Base-by-base conservation (phyloP, 2,113 vertebrate species). In the Hoplias malabaricus region DNA sequence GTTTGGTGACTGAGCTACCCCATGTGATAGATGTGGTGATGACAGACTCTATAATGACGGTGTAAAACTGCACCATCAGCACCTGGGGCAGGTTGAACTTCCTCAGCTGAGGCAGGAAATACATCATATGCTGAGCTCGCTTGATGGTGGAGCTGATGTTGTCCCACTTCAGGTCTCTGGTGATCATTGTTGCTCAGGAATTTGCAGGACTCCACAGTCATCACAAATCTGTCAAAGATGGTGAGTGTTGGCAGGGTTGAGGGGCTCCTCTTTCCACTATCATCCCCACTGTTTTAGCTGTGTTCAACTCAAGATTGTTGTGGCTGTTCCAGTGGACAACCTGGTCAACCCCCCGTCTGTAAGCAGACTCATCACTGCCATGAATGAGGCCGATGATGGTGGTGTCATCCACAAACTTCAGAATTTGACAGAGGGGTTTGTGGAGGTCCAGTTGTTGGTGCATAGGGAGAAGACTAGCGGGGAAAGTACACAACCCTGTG, bases 111-210 rank as follows among this genome's bases (percentile, higher is more conserved):
- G n/a, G n/a, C n/a, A n/a, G 31, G 23, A 62, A 62, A 12, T 62
- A 62, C 59, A 62, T 4, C 31, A 12, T 62, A 27, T 62, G 59
- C 59, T 62, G 59, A 8, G 59, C 11, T 34, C 29, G 31, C 31
- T 62, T 62, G 59, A 62, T 62, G 59, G 34, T 34, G 59, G 59
- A 5, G 59, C 59, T 62, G 59, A 62, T 62, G 59, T 62, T 62
- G 31, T 62, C 59, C 27, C 31, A 62, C 8, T 62, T 62, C 59
- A 62, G 29, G 59, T 33, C 59, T 31, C 7, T 62, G 13, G 59
- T 19, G 27, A 62, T 62, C 34, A 4, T 34, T 12, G 27, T 62
- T 6, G 29, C 59, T 2, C n/a, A n/a, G n/a, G n/a, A n/a, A n/a
- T n/a, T n/a, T n/a, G n/a, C n/a, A n/a, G n/a, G n/a, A n/a, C n/a